Percentiles rank a stretch among this genome's conserved stretches.
phyloP scores from a whole-genome alignment of 2,797 vertebrate genomes.

The Sphenodon punctatus region DNA sequence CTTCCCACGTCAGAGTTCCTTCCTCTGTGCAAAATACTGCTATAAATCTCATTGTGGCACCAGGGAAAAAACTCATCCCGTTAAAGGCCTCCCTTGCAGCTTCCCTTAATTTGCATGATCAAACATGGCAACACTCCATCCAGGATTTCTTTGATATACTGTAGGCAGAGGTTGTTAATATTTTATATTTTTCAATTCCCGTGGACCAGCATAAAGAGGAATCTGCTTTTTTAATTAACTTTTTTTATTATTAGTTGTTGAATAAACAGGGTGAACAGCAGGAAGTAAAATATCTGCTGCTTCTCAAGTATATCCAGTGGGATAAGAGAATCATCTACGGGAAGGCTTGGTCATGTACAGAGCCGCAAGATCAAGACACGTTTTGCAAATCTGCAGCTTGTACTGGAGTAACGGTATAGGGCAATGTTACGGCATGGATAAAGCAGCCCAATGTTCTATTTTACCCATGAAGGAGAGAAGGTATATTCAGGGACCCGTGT shows the following conservation, averaged over 20 bases:
- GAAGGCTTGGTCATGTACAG: background rate
- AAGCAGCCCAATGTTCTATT: slow-evolving; percentile 11
- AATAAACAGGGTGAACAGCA: slow-evolving; percentile 4
- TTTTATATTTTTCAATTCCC: background rate
- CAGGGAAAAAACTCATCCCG: background rate
- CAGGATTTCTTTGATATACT: background rate
- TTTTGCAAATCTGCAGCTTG: background rate
- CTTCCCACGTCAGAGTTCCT: too few species aligned
- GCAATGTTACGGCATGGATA: slow-evolving; percentile 23
- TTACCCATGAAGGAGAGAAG: background rate
- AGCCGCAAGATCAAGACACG: background rate
- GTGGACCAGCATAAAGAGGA: background rate
- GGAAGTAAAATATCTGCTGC: background rate
- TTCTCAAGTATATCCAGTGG: background rate
- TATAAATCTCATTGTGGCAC: background rate
- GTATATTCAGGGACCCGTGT: too few species aligned
- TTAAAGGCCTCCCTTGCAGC: background rate
- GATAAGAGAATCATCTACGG: background rate
- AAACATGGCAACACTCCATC: background rate
- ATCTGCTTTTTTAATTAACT: background rate
- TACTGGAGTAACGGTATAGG: background rate
- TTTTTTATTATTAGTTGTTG: background rate
- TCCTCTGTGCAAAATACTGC: background rate
- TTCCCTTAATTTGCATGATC: background rate
- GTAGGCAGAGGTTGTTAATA: background rate